Base-by-base conservation (phyloP, 2,113 vertebrate genomes). In the Prochilodus magdalenae region DNA sequence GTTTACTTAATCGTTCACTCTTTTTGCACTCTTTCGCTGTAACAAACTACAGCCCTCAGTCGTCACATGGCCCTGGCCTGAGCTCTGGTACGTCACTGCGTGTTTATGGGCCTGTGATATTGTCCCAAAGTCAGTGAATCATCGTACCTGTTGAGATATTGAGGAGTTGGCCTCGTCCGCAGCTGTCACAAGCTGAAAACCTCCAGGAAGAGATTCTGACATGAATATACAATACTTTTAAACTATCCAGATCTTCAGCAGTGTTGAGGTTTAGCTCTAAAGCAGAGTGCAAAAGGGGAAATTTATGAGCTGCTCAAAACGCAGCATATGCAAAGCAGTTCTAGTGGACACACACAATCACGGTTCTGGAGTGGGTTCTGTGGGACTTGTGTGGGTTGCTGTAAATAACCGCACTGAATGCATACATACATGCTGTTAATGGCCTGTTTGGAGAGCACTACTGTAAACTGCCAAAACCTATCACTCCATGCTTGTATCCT, bases 141-240 rank as follows among this genome's bases (percentile, higher is more conserved):
- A 75, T 40, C 66, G 44, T 78, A 81, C 57, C 49, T 75, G 55
- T 65, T 89, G 85, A 91, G 74, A 88, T 86, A 89, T 80, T 66
- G 80, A 85, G 78, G 16, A 82, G 24, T 66, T 83, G 78, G 86
- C 78, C 40, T 71, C 4, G 24, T 74, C 22, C 29, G 27, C 53
- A 73, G 65, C 86, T 89, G 91, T 89, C 89, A 86, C 83, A 83
- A 67, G 79, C 84, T 90, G 86, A 90, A 90, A 89, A 87, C 86
- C 90, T 91, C 89, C 92, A 93, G 92, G 90, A 87, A 84, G 51
- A 83, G 80, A 73, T 87, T 83, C 75, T 81, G 85, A 78, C 85
- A 76, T 93, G 92, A 93, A 94, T 92, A 94, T 88, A 85, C 86
- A 89, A 5, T 36, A 49, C 20, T 60, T 84, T 93, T 91, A 93